Base-by-base conservation (phyloP, 1,140 invertebrate genomes). In the Bombus waltoni region DNA sequence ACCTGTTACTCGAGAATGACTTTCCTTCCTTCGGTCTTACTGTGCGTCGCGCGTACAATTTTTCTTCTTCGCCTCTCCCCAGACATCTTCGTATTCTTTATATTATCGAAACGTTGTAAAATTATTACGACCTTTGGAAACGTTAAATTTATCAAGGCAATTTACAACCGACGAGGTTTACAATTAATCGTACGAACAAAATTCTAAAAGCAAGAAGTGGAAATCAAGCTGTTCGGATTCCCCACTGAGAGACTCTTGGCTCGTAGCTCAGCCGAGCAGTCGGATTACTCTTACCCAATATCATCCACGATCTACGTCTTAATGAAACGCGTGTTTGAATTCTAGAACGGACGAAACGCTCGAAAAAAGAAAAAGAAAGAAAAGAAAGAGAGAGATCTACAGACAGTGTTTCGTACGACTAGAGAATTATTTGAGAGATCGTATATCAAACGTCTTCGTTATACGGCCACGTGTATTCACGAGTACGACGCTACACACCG, bases 271-370 rank as follows among this genome's bases (percentile, higher is more conserved):
- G 11, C 13, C 11, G 66, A 42, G 25, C 57, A 62, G 59, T 78
- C 38, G 9, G 59, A 35, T 32, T 44, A 78, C 59, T 65, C 3
- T 78, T 65, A 42, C 59, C 38, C 59, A 65, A 78, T 65, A 78
- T 44, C 76, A 25, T 22, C 40, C 76, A 42, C 40, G 18, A 78
- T 78, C 65, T 65, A 78, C 76, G 76, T 78, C 38, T 78, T 44
- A 66, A 65, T 77, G 38, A 77, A 77, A 77, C 38, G 28, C 6
- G 25, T n/a, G 28, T 35, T 18, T 42, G 28, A 8, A 10, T 25
- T 10, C 2, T 22, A 9, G 38, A 42, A n/a, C 40, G 59, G 57
- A 38, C 42, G 32, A 32, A 25, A n/a, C 25, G 57, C 3, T 28
- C 57, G 11, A 1, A 22, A 25, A 10, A 6, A 35, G 18, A 8